A percentile compares a stretch with the other conserved stretches of the same genome.
Conservation (phyloP, 2,797 vertebrate genomes). For the Poecilia picta region DNA sequence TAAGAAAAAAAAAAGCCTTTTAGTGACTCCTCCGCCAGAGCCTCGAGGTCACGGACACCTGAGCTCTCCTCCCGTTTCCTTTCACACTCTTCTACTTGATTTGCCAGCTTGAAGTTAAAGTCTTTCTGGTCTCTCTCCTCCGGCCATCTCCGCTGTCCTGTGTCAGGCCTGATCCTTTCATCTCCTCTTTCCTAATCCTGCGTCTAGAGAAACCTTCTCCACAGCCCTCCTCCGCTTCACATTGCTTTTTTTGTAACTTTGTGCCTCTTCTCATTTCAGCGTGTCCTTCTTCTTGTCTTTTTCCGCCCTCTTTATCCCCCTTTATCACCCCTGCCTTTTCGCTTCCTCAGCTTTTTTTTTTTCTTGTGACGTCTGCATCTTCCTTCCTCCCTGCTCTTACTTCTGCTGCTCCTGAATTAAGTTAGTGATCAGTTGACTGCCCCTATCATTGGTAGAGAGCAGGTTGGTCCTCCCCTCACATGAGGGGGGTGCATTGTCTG, state of each 20-base stretch:
- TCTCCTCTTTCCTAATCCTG: slow-evolving; percentile 73
- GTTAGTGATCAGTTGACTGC: slow-evolving; percentile 84
- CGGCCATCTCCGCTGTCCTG: slow-evolving; percentile 57
- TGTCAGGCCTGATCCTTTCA: slow-evolving; percentile 72
- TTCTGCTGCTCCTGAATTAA: slow-evolving; percentile 76
- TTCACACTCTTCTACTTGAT: slow-evolving; percentile 41
- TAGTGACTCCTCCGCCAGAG: slow-evolving; percentile 29
- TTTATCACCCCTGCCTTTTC: slow-evolving; percentile 31
- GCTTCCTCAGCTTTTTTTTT: slow-evolving; percentile 20
- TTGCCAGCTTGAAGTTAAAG: slow-evolving; percentile 56
- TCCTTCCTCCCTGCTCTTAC: slow-evolving; percentile 30
- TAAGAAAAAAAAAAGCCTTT: slow-evolving; percentile 23
- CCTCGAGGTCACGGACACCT: slow-evolving; percentile 57
- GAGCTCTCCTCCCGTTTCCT: slow-evolving; percentile 45
- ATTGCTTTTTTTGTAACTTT: slow-evolving; percentile 58
- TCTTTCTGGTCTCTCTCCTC: slow-evolving; percentile 44
- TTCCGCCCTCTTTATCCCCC: slow-evolving; percentile 28
- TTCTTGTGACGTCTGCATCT: slow-evolving; percentile 22
- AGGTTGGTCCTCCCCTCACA: slow-evolving; percentile 80
- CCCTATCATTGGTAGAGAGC: slow-evolving; percentile 77
- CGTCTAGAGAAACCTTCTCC: slow-evolving; percentile 58
- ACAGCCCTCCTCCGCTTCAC: slow-evolving; percentile 48
- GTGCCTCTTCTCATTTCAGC: slow-evolving; percentile 60
- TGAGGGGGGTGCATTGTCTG: slow-evolving; percentile 85
- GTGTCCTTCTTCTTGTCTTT: slow-evolving; percentile 51